Conservation (phyloP, 2,113 vertebrate species). For the Chaetorhynchus papuensis region DNA sequence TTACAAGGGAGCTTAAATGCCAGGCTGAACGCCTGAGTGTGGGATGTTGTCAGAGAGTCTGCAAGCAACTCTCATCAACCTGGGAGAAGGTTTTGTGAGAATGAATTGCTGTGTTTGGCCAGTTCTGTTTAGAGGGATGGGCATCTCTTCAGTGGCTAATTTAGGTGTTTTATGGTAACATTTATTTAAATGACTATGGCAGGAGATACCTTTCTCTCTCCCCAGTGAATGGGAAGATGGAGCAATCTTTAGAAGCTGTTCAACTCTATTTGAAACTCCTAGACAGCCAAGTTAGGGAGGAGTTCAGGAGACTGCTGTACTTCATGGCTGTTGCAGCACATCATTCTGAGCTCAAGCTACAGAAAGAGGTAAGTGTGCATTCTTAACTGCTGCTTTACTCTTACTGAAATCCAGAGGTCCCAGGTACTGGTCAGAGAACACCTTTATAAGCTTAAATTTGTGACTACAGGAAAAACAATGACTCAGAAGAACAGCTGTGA, state of each 20-base stretch:
- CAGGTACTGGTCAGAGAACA: neutral
- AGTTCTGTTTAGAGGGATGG: neutral
- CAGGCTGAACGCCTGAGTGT: neutral
- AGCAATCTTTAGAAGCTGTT: slow-evolving; percentile 87
- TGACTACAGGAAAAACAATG: neutral
- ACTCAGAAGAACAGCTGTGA: neutral
- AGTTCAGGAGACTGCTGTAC: slow-evolving; percentile 87
- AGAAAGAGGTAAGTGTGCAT: slow-evolving; percentile 81
- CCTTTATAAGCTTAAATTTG: neutral
- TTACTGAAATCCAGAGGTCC: neutral
- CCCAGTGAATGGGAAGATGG: slow-evolving; percentile 91
- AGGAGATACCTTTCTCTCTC: slow-evolving; percentile 4
- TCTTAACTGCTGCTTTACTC: neutral
- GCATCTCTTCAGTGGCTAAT: neutral
- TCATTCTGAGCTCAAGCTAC: slow-evolving; percentile 83
- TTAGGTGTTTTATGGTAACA: neutral
- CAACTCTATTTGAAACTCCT: slow-evolving; percentile 93
- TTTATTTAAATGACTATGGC: neutral
- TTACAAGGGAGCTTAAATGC: neutral
- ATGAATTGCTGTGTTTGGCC: neutral
- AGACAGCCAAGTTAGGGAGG: slow-evolving; percentile 85
- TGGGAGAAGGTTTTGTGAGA: neutral
- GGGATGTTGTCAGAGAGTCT: neutral
- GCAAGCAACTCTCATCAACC: neutral
- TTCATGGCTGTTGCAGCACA: slow-evolving; percentile 90